Evolutionary conservation across 2,797 vertebrate species (phyloP), one percentile per base, ranked within the genome.

Genomic region (Labeo calbasu): DNA sequence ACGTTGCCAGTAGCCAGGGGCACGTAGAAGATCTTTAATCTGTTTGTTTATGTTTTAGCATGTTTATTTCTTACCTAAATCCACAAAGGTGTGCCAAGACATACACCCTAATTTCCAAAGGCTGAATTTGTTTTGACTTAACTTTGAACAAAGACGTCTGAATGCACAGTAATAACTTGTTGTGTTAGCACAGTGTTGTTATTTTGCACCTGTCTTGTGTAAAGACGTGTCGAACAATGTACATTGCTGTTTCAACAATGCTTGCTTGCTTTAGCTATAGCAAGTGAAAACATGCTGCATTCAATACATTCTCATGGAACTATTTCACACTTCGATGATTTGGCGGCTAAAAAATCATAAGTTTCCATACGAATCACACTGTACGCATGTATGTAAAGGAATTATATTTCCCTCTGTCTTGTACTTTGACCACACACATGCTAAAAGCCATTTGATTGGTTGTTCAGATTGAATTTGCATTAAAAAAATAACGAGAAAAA

Each of bases 61-160:
- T 46, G 32, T 77, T 77, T 46, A 59, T 69, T 77, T 83, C 23
- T 36, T 40, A 61, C 51, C 36, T 69, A 61, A 59, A 84, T 77
- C 50, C 51, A 84, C 43, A 61, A 84, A 77, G 82, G 65, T 78
- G 82, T 61, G 65, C 25, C 40, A 17, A 77, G 75, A 59, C 82
- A 77, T 70, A 48, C 23, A 17, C 51, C 36, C 51, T 77, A 50
- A 78, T 61, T 61, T 32, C 23, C 36, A 77, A 84, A 77, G 23
- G 40, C 51, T 46, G 15, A 84, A 77, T 19, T 25, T 28, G 13
- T 57, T 53, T 25, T n/a, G 73, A 13, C 40, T 75, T 43, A 43
- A 36, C n/a, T 75, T 73, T 83, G 14, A 77, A 76, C 6, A 40
- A 77, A 77, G 23, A 66, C 7, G 7, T 23, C 70, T 84, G 13